Conservation (phyloP, 2,888 invertebrate genomes). For the Herminia tarsipennalis region DNA sequence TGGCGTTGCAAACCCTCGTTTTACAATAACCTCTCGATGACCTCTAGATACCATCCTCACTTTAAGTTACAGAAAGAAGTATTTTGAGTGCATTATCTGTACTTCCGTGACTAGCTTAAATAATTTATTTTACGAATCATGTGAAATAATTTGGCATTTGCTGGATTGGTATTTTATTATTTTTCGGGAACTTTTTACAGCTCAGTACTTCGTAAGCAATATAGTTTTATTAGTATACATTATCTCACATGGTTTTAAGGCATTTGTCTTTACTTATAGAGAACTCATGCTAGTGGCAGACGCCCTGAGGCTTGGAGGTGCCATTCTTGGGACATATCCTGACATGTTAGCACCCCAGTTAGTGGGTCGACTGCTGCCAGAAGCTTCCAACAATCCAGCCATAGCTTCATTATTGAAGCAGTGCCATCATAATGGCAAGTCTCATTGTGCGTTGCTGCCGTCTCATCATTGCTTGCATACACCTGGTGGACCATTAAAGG, state of each 20-base stretch:
- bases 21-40: too few species aligned
- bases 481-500: constrained; percentile 99
- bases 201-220: too few species aligned
- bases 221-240: too few species aligned
- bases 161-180: too few species aligned
- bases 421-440: constrained; percentile 95
- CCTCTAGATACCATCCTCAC: too few species aligned
- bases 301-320: constrained; percentile 96
- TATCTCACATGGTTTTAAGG: not conserved
- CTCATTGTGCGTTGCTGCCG: constrained; percentile 95
- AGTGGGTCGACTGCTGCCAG: constrained; percentile 96
- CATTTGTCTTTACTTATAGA: constrained; percentile 63
- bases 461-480: constrained; percentile 98
- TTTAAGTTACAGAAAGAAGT: too few species aligned
- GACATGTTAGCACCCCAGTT: constrained; percentile 98
- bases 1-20: too few species aligned
- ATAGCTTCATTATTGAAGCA: constrained; percentile 95
- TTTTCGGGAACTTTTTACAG: too few species aligned
- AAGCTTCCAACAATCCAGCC: constrained; percentile 88
- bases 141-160: too few species aligned
- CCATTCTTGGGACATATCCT: constrained; percentile 95
- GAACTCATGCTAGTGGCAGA: constrained; percentile 97
- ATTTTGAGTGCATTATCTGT: too few species aligned
- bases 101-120: too few species aligned
- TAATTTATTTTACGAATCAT: too few species aligned